A percentile compares a stretch with the other conserved stretches of the same genome.
Evolutionary conservation across 2,888 invertebrate genomes (phyloP).

Genomic region (Tetragonula carbonaria): DNA sequence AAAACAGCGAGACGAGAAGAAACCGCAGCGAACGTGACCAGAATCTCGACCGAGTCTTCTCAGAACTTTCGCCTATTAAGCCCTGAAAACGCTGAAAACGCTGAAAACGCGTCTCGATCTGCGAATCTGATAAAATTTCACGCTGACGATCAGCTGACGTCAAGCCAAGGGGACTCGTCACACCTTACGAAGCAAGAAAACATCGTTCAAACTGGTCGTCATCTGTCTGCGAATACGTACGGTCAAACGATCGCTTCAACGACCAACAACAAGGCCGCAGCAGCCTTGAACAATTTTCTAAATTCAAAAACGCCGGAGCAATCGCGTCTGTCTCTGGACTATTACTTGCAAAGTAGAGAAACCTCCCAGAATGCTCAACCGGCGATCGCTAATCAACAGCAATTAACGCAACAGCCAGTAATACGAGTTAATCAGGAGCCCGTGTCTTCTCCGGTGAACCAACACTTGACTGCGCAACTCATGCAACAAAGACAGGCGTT

Average conservation of each 20-base stretch:
- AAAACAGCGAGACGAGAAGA: conserved; percentile 64
- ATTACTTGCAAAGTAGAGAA: conserved; percentile 67
- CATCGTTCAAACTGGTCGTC: conserved; percentile 20
- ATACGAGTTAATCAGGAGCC: conserved; percentile 19
- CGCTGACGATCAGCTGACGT: background rate
- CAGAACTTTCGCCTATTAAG: conserved; percentile 65
- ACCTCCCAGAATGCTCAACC: background rate
- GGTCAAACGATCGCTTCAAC: background rate
- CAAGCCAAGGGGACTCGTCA: background rate
- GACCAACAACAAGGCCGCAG: conserved; percentile 34
- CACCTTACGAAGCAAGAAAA: background rate
- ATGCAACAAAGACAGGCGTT: conserved; percentile 37
- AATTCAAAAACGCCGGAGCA: conserved; percentile 79
- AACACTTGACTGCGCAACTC: conserved; percentile 48
- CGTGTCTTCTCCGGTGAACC: conserved; percentile 43
- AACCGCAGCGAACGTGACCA: conserved; percentile 45
- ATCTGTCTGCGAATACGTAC: conserved; percentile 14
- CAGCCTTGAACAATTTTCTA: conserved; percentile 75
- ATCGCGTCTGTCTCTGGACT: conserved; percentile 75
- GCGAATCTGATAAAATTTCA: background rate
- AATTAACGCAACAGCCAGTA: conserved; percentile 24
- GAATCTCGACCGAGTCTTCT: conserved; percentile 33
- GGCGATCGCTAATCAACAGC: conserved; percentile 13
- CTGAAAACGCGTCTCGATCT: background rate
- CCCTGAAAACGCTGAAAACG: background rate